phyloP scores from a whole-genome alignment of 1,140 invertebrate species.

The Apis cerana region DNA sequence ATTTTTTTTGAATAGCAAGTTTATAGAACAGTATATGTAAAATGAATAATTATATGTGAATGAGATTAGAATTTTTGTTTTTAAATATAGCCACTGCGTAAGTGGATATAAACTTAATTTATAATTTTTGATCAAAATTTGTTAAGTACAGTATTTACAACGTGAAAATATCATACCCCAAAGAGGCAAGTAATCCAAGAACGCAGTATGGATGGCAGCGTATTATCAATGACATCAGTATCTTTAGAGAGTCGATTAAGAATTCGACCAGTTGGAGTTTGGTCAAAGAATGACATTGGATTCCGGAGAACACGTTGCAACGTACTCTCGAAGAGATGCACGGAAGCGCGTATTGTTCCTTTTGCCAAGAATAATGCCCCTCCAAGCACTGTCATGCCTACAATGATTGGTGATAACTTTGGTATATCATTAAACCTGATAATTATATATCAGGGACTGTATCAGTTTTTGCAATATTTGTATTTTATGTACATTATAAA shows the following conservation, averaged over 20 bases:
- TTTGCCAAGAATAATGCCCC: constrained; percentile 82
- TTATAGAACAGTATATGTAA: neutral
- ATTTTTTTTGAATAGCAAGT: constrained; percentile 9
- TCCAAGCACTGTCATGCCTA: constrained; percentile 81
- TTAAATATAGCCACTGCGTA: constrained; percentile 21
- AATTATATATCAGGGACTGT: constrained; percentile 28
- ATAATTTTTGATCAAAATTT: constrained; percentile 39
- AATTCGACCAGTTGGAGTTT: constrained; percentile 87
- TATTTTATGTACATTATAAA: constrained; percentile 4
- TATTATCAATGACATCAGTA: constrained; percentile 85
- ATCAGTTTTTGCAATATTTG: constrained; percentile 30
- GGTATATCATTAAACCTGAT: constrained; percentile 51
- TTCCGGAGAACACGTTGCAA: constrained; percentile 84
- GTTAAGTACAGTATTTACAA: constrained; percentile 55
- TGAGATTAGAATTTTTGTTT: neutral
- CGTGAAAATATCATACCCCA: constrained; percentile 77
- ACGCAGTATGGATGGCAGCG: constrained; percentile 74
- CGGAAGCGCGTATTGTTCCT: constrained; percentile 84
- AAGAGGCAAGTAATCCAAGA: constrained; percentile 79
- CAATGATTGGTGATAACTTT: constrained; percentile 72
- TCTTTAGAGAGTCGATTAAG: constrained; percentile 89
- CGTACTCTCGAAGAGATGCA: constrained; percentile 83
- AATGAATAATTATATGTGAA: neutral
- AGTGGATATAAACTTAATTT: constrained; percentile 42
- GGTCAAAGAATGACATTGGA: constrained; percentile 89